phyloP scores from a whole-genome alignment of 2,888 invertebrate genomes.

The Dione vanillae region DNA sequence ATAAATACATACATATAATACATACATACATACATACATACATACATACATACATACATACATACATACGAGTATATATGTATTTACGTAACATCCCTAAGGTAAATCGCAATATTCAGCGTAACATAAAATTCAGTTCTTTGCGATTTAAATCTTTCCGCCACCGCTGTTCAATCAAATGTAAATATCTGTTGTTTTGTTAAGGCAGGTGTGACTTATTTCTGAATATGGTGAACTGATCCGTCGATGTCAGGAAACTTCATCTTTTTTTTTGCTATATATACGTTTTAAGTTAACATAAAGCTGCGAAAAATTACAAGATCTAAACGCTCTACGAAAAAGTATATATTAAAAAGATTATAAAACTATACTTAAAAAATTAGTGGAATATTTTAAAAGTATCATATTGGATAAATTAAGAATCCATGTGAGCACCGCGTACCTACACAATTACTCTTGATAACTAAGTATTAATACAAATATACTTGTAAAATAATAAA shows the following conservation, averaged over 20 bases:
- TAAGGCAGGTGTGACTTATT: not conserved
- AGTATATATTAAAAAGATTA: not conserved
- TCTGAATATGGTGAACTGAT: constrained; percentile 10
- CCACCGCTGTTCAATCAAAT: constrained; percentile 25
- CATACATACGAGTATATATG: too few species aligned
- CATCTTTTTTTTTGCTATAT: not conserved
- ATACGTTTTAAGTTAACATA: not conserved
- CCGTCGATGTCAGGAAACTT: constrained; percentile 6
- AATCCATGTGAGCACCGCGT: too few species aligned
- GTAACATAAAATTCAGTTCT: constrained; percentile 9
- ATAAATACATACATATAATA: too few species aligned
- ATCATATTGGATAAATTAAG: too few species aligned
- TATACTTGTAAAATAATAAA: not conserved
- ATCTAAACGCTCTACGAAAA: not conserved
- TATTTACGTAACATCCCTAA: not conserved
- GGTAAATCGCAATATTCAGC: not conserved
- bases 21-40: too few species aligned
- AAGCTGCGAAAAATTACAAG: not conserved
- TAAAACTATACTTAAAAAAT: not conserved
- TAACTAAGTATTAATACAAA: not conserved
- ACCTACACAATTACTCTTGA: not conserved
- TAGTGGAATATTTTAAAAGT: not conserved
- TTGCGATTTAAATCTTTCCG: constrained; percentile 17
- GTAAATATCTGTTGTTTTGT: constrained; percentile 20
- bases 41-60: too few species aligned